Evolutionary conservation across 2,888 invertebrate genomes (phyloP).

Genomic region (Netelia virgata): DNA sequence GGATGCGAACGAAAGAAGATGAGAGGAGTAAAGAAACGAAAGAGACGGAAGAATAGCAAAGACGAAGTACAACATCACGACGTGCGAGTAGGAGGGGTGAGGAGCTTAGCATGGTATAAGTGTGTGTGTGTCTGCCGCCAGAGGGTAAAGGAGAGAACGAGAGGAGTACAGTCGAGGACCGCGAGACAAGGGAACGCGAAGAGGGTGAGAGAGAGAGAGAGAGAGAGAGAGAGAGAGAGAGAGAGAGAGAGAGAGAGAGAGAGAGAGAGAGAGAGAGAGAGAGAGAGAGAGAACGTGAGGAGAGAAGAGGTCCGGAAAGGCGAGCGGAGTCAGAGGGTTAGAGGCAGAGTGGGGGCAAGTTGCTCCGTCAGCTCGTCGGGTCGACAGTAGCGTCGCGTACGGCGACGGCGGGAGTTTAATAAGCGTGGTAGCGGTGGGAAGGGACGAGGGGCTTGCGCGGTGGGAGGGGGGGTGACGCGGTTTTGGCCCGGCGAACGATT

Average conservation of each 20-base stretch:
- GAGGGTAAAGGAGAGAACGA: background rate
- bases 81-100: background rate
- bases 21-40: background rate
- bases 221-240: conserved; percentile 30
- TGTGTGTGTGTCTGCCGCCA: background rate
- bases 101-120: background rate
- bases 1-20: background rate
- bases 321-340: conserved; percentile 57
- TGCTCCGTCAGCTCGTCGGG: conserved; percentile 47
- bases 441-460: conserved; percentile 40
- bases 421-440: conserved; percentile 34
- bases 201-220: conserved; percentile 23
- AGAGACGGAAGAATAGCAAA: background rate
- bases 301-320: conserved; percentile 24
- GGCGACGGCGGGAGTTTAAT: conserved; percentile 48
- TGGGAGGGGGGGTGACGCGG: conserved; percentile 51
- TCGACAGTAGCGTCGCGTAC: conserved; percentile 52
- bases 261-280: conserved; percentile 14
- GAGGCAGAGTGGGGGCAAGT: conserved; percentile 39
- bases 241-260: conserved; percentile 30
- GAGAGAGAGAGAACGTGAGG: conserved; percentile 28
- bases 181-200: conserved; percentile 24
- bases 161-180: conserved; percentile 43
- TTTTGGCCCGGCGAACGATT: conserved; percentile 31
- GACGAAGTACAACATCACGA: background rate